Base-by-base conservation (phyloP, 2,888 invertebrate genomes). In the Cerastis leucographa region DNA sequence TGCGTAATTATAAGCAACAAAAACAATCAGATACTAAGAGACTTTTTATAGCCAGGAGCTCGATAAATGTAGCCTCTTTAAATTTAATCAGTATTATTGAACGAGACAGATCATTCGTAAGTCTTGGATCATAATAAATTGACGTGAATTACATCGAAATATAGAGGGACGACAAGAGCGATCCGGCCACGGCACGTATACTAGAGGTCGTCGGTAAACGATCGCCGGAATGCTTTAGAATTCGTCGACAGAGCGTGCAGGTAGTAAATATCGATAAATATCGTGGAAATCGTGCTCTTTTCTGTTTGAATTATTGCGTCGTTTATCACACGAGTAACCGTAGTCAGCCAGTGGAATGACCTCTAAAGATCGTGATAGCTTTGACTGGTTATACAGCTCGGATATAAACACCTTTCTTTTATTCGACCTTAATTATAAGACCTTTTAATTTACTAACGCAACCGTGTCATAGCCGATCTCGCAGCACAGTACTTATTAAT, bases 211-310 rank as follows among this genome's bases (percentile, higher is more conserved):
- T 25, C 51, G 22, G 35, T 44, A 25, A 78, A 40, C 40, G 25
- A 25, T 14, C 17, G 46, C 22, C 19, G 56, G 42, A 69, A 59
- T 42, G 42, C 46, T 76, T 70, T n/a, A 19, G 11, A 56, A 69
- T 78, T 70, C 29, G 2, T 40, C 29, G 49, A 22, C 59, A 22
- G 22, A 42, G 22, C 42, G 29, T 70, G 46, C 51, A 25, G 19
- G 11, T 76, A 56, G 56, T 68, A 40, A 46, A 78, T 76, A 76
- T 49, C 29, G 49, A 17, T 8, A 44, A 44, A 42, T 61, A 70
- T 42, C n/a, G 17, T 54, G 12, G 44, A 17, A 44, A 65, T 35
- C 25, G 35, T 29, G 44, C 25, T 9, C 22, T 40, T 44, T 67
- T 54, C 35, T 35, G 35, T 29, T 46, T 78, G 19, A 56, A 49